Base-by-base conservation (phyloP, 2,888 invertebrate genomes). In the Osedax frankpressi region DNA sequence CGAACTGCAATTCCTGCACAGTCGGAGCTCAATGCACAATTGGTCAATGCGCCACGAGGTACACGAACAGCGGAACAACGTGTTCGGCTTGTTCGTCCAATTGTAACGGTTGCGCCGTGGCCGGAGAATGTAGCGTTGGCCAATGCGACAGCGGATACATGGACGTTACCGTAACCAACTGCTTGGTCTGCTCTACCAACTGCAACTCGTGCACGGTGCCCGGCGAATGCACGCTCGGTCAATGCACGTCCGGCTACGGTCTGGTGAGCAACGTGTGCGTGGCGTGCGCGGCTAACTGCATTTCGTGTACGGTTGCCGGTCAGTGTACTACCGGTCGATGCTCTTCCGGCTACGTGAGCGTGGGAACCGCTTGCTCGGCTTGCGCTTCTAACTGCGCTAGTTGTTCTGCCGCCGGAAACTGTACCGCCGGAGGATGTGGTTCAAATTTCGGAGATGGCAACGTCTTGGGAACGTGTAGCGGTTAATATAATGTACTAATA, bases 151-250 rank as follows among this genome's bases (percentile, higher is more conserved):
- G 11, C 44, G 44, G 44, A 44, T 44, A 44, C 44, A 19, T 19
- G 6, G 6, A 6, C 44, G 44, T 44, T 44, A 44, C n/a, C n/a
- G n/a, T n/a, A n/a, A n/a, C n/a, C n/a, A n/a, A n/a, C n/a, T n/a
- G n/a, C n/a, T n/a, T n/a, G n/a, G n/a, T n/a, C n/a, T n/a, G n/a
- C n/a, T n/a, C n/a, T n/a, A n/a, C n/a, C n/a, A n/a, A n/a, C n/a
- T n/a, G n/a, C n/a, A n/a, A n/a, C n/a, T n/a, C n/a, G n/a, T n/a
- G n/a, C n/a, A n/a, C n/a, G n/a, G n/a, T n/a, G n/a, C n/a, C n/a
- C n/a, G 28, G 69, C n/a, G 28, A 69, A 19, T 69, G 69, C n/a
- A 69, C 69, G 14, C 3, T 3, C n/a, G 69, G 69, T 24, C 69
- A 69, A 29, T 69, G 69, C 26, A 29, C n/a, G 26, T 1, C 69